phyloP scores from a whole-genome alignment of 2,888 invertebrate species.

The Caenorhabditis doughertyi region DNA sequence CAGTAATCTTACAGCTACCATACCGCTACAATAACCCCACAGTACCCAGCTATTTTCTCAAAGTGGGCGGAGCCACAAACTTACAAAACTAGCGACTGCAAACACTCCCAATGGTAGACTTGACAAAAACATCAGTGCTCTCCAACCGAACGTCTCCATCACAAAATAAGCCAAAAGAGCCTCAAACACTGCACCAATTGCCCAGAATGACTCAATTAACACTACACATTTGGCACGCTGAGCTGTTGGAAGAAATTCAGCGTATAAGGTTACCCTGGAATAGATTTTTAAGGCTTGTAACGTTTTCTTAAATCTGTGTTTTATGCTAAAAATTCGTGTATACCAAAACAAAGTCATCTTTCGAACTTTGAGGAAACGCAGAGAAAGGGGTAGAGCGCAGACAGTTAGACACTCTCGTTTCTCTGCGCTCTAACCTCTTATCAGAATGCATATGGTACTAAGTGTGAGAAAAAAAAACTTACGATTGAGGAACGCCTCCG shows the following conservation, averaged over 20 bases:
- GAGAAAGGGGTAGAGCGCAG: too few relatives aligned
- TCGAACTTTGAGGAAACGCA: too few relatives aligned
- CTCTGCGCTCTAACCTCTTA: too few relatives aligned
- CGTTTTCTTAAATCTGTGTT: background rate
- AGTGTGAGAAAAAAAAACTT: slow-evolving; percentile 84
- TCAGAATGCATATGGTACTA: too few relatives aligned
- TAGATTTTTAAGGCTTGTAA: slow-evolving; percentile 2
- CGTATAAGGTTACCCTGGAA: slow-evolving; percentile 93
- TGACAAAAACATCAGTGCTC: slow-evolving; percentile 93
- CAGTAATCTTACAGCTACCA: too few relatives aligned
- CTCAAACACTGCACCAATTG: slow-evolving; percentile 94
- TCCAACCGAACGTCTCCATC: slow-evolving; percentile 94
- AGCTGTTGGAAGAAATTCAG: slow-evolving; percentile 95
- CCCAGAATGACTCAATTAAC: slow-evolving; percentile 97
- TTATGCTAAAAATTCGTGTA: too few relatives aligned
- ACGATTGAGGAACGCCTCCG: slow-evolving; percentile 97
- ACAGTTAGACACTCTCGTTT: too few relatives aligned
- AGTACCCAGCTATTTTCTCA: too few relatives aligned
- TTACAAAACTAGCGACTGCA: slow-evolving; percentile 80
- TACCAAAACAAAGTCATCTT: too few relatives aligned
- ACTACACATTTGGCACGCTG: slow-evolving; percentile 96
- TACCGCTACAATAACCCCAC: too few relatives aligned
- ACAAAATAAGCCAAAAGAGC: slow-evolving; percentile 92
- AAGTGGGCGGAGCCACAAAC: too few relatives aligned
- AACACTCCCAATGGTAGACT: slow-evolving; percentile 91